Evolutionary conservation across 30 jellyfish, hydroid and myxozoan species (phyloP).

Genomic region (Chrysaora quinquecirrha): DNA sequence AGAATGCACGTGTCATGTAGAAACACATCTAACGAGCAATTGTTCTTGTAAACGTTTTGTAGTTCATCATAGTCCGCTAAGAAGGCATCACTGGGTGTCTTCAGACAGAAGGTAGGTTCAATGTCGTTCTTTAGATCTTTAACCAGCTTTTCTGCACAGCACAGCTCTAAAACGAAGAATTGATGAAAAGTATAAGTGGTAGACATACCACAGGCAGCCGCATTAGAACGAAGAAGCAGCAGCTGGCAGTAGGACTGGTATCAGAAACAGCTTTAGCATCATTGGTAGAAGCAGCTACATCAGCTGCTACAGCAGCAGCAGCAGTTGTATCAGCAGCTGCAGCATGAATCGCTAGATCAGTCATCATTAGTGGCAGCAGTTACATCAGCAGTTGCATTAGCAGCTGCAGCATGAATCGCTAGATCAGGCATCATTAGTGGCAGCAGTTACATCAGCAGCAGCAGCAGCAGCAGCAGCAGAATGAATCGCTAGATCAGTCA

Average conservation of each 20-base stretch:
- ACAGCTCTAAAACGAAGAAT: slow-evolving; percentile 28
- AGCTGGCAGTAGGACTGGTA: not conserved
- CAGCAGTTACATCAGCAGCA: too few species aligned
- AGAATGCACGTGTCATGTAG: not conserved
- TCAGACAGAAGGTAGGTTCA: slow-evolving; percentile 26
- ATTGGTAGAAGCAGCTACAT: not conserved
- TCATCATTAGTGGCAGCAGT: too few species aligned
- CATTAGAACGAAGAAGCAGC: not conserved
- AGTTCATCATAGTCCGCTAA: slow-evolving; percentile 12
- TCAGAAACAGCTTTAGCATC: not conserved
- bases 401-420: too few species aligned
- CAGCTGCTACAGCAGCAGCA: not conserved
- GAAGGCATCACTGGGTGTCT: slow-evolving; percentile 31
- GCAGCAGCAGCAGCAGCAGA: too few species aligned
- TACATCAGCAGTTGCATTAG: too few species aligned
- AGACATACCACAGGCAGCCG: too few species aligned
- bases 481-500: too few species aligned
- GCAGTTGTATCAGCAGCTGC: not conserved
- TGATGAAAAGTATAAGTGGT: too few species aligned
- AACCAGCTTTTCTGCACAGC: slow-evolving; percentile 68
- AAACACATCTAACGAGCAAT: not conserved
- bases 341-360: too few species aligned
- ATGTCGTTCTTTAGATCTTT: slow-evolving; percentile 33
- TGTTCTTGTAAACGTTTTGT: slow-evolving; percentile 1
- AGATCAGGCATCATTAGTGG: too few species aligned